phyloP scores from a whole-genome alignment of 2,113 vertebrate species.

The Chroicocephalus ridibundus region DNA sequence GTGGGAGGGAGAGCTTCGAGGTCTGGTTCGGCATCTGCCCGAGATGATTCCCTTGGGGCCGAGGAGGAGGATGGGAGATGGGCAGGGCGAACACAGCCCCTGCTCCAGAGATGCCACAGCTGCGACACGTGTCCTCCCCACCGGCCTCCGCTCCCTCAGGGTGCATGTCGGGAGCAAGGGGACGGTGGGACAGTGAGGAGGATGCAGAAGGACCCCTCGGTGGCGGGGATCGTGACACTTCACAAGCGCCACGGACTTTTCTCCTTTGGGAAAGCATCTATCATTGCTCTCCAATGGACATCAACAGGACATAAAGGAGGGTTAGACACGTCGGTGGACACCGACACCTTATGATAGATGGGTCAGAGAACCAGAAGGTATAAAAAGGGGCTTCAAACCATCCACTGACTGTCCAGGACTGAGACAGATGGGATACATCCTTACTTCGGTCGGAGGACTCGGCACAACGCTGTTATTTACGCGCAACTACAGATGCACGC shows the following conservation, averaged over 20 bases:
- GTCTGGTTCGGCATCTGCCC: neutral
- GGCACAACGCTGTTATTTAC: accelerated
- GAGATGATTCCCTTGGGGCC: accelerated
- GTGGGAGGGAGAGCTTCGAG: neutral
- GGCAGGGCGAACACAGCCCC: neutral
- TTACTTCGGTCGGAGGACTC: neutral
- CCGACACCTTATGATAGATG: neutral
- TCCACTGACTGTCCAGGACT: neutral
- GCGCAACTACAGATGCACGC: accelerated
- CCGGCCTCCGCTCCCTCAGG: accelerated
- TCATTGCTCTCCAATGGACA: neutral
- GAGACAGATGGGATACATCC: neutral
- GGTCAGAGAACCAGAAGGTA: neutral
- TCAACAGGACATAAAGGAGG: neutral
- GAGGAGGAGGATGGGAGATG: neutral
- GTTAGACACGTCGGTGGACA: neutral
- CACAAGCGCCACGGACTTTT: accelerated
- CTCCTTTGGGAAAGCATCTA: neutral
- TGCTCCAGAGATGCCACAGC: neutral
- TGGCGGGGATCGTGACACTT: neutral
- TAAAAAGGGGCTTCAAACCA: neutral
- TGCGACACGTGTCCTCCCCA: accelerated
- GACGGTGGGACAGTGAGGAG: neutral
- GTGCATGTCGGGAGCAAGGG: accelerated
- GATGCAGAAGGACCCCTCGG: neutral